Evolutionary conservation across 64 coral and sea anemone genomes (phyloP).

Genomic region (Dendronephthya gigantea): DNA sequence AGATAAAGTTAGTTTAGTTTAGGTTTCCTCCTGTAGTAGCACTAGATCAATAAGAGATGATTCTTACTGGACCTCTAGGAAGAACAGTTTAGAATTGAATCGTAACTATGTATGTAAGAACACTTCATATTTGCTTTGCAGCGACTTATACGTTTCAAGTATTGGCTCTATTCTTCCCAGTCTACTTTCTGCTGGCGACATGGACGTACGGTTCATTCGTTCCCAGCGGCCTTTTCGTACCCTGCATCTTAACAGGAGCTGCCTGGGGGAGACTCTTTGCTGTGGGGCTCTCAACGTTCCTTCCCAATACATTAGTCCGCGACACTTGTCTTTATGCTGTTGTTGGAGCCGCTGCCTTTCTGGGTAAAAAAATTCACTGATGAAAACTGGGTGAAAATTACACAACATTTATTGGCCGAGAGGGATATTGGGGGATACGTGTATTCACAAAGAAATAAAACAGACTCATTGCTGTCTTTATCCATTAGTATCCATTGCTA

Average conservation of each 20-base stretch:
- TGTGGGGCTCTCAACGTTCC: slow-evolving; percentile 27
- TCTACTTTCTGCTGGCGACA: slow-evolving; percentile 76
- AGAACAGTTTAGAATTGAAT: not conserved
- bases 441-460: no score
- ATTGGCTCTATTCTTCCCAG: slow-evolving; percentile 57
- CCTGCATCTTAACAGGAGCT: slow-evolving; percentile 84
- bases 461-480: no score
- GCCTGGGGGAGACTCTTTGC: slow-evolving; percentile 87
- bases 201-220: slow-evolving; percentile 94
- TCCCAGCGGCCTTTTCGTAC: slow-evolving; percentile 92
- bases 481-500: no score
- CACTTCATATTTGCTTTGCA: not conserved
- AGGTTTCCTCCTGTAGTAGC: no score
- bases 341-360: slow-evolving; percentile 41
- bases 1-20: no score
- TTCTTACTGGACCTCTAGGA: no score
- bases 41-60: no score
- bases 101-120: no score
- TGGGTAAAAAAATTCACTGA: not conserved
- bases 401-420: no score
- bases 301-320: slow-evolving; percentile 47
- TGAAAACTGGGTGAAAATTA: no score
- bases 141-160: slow-evolving; percentile 34
- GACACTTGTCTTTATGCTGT: slow-evolving; percentile 72
- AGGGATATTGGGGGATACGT: no score